A percentile compares a stretch with the other conserved stretches of the same genome.
These are phyloP conservation scores for Agriopis leucophaearia DNA, from an alignment of 2,888 invertebrate genomes.

Conservation along the genomic window DNA sequence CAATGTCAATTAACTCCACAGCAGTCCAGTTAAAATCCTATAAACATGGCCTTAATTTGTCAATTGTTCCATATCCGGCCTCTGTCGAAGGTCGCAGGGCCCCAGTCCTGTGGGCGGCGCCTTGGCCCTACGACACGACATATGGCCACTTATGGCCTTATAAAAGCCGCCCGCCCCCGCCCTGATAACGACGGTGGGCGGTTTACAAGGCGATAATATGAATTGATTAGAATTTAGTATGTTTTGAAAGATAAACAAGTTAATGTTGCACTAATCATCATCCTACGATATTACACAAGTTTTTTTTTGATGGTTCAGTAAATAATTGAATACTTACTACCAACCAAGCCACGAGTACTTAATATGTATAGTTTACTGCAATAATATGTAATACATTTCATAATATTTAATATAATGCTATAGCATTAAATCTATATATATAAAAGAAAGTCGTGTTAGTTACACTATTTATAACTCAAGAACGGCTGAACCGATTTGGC, in stretches of 20 bases:
- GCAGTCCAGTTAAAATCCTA: slow-evolving; percentile 19
- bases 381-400: no score
- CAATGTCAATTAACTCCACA: neutral
- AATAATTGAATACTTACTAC: neutral
- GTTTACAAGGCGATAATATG: slow-evolving; percentile 27
- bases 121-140: slow-evolving; percentile 52
- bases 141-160: slow-evolving; percentile 55
- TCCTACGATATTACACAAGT: slow-evolving; percentile 20
- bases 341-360: neutral
- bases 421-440: no score
- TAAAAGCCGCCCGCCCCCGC: slow-evolving; percentile 48
- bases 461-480: no score
- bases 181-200: slow-evolving; percentile 45
- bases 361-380: no score
- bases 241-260: slow-evolving; percentile 19
- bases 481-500: no score
- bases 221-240: slow-evolving; percentile 28
- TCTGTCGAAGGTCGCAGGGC: slow-evolving; percentile 32
- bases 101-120: slow-evolving; percentile 48
- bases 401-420: no score
- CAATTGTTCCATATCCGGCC: slow-evolving; percentile 40
- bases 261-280: slow-evolving; percentile 19
- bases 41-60: slow-evolving; percentile 37
- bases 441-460: no score
- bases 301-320: neutral